Evolutionary conservation across 2,888 invertebrate genomes (phyloP).

Genomic region (Bombylius major): DNA sequence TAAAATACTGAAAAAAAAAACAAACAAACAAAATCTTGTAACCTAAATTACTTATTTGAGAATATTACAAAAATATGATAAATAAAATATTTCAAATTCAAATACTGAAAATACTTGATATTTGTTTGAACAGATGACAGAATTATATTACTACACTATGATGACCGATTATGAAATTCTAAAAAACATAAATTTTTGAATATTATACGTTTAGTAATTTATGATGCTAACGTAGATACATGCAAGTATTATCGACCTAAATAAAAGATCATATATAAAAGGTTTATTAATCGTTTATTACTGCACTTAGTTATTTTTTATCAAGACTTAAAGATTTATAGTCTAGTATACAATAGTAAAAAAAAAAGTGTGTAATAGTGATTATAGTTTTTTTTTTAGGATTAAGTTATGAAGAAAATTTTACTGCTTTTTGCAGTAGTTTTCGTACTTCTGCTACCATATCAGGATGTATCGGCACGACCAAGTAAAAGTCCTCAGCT

Average conservation of each 20-base stretch:
- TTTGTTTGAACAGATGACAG: not conserved
- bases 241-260: not conserved
- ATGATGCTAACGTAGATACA: no score
- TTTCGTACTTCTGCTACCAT: not conserved
- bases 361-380: no score
- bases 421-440: not conserved
- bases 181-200: not conserved
- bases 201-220: not conserved
- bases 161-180: not conserved
- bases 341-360: no score
- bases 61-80: no score
- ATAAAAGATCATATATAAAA: not conserved
- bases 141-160: no score
- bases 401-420: not conserved
- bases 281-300: not conserved
- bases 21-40: no score
- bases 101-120: no score
- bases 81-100: no score
- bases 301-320: not conserved
- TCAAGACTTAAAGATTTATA: not conserved
- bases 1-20: no score
- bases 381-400: not conserved
- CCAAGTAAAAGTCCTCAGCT: not conserved
- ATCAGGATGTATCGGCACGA: not conserved
- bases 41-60: no score